Evolutionary conservation across 2,113 vertebrate genomes (phyloP).

Genomic region (Heloderma charlesbogerti): DNA sequence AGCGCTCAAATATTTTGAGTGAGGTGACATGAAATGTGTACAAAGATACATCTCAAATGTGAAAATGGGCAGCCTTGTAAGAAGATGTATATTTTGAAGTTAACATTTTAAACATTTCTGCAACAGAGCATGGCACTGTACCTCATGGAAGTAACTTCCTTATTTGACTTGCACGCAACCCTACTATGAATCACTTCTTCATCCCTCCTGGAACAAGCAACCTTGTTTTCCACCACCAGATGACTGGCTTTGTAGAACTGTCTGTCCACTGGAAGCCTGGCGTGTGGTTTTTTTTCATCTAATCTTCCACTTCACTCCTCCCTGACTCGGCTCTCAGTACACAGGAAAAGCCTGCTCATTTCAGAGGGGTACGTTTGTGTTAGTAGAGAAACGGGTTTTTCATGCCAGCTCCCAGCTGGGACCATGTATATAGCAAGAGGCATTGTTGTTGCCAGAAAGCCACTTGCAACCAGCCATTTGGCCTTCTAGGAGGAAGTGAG

Average conservation of each 20-base stretch:
- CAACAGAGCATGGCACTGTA: background rate
- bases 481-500: slow-evolving; percentile 8
- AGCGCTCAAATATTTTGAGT: background rate
- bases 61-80: background rate
- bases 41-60: background rate
- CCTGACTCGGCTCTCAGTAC: background rate
- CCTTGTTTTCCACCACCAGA: background rate
- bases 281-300: background rate
- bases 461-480: background rate
- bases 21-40: background rate
- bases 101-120: background rate
- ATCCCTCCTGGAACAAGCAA: slow-evolving; percentile 6
- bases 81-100: background rate
- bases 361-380: background rate
- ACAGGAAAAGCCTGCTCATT: background rate
- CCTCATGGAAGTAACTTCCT: background rate
- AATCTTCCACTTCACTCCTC: background rate
- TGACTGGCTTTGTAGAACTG: background rate
- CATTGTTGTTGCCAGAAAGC: background rate
- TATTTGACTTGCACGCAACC: background rate
- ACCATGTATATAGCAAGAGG: background rate
- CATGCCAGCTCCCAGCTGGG: background rate
- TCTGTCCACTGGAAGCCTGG: background rate
- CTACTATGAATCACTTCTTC: background rate
- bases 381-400: background rate